A percentile compares a stretch with the other conserved stretches of the same genome.
Evolutionary conservation across 2,888 invertebrate species (phyloP).

Genomic region (Phengaris arion): DNA sequence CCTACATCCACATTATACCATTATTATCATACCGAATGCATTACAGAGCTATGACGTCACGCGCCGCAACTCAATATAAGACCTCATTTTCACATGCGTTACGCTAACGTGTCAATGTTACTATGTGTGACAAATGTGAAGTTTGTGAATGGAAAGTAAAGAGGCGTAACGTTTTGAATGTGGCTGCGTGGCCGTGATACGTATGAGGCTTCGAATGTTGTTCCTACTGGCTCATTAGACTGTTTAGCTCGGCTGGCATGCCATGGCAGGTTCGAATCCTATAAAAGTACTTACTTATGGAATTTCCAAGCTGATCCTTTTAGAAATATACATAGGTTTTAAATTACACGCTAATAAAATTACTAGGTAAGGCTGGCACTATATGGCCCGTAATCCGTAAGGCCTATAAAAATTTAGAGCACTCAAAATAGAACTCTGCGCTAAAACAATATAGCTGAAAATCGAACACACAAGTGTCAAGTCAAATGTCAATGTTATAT

Average conservation of each 20-base stretch:
- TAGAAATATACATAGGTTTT: no score
- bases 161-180: conserved; percentile 24
- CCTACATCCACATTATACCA: background rate
- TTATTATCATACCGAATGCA: background rate
- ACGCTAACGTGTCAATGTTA: conserved; percentile 14
- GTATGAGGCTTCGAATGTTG: conserved; percentile 1
- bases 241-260: background rate
- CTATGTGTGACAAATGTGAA: conserved; percentile 27
- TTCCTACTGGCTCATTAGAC: background rate
- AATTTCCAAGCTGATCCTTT: no score
- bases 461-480: no score
- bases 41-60: conserved; percentile 11
- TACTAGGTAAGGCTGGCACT: no score
- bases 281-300: no score
- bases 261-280: background rate
- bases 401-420: no score
- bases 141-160: conserved; percentile 28
- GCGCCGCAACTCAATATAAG: background rate
- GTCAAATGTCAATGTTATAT: no score
- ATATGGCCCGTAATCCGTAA: no score
- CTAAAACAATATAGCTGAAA: no score
- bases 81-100: conserved; percentile 20
- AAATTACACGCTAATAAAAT: no score
- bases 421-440: no score
- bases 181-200: conserved; percentile 14